These are phyloP conservation scores for Brachymystax lenok DNA, from an alignment of 2,797 vertebrate genomes.

Conservation along the genomic window DNA sequence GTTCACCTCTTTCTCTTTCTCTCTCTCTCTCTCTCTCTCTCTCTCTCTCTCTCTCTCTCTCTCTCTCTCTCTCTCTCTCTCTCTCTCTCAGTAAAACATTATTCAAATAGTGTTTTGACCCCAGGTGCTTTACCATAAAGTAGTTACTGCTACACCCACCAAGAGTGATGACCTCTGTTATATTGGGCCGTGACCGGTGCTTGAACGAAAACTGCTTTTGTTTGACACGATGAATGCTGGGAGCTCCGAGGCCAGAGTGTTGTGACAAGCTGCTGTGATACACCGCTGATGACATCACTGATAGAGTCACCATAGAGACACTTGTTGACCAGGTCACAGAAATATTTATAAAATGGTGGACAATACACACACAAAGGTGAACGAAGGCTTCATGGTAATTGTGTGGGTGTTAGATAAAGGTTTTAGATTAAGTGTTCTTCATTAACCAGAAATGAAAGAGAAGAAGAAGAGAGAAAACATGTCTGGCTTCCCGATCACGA, in stretches of 20 bases:
- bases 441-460: slow-evolving; percentile 2
- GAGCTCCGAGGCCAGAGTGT: neutral
- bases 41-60: too few species aligned
- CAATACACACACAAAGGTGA: neutral
- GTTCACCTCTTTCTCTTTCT: neutral
- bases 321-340: neutral
- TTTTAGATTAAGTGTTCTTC: neutral
- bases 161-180: neutral
- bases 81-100: neutral
- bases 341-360: neutral
- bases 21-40: too few species aligned
- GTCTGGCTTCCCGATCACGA: neutral
- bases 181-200: slow-evolving; percentile 3
- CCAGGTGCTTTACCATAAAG: neutral
- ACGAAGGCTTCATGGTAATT: neutral
- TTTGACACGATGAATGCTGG: neutral
- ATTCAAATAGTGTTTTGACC: slow-evolving; percentile 20
- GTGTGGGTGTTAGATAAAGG: slow-evolving; percentile 8
- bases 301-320: neutral
- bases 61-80: too few species aligned
- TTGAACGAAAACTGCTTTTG: neutral
- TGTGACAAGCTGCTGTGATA: neutral
- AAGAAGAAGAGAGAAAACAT: neutral
- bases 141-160: neutral
- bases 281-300: neutral